Percentiles rank a stretch among this genome's conserved stretches.
Evolutionary conservation across 37 sponge, comb jelly and placozoan genomes (phyloP).

Genomic region (Aplysina aerophoba): DNA sequence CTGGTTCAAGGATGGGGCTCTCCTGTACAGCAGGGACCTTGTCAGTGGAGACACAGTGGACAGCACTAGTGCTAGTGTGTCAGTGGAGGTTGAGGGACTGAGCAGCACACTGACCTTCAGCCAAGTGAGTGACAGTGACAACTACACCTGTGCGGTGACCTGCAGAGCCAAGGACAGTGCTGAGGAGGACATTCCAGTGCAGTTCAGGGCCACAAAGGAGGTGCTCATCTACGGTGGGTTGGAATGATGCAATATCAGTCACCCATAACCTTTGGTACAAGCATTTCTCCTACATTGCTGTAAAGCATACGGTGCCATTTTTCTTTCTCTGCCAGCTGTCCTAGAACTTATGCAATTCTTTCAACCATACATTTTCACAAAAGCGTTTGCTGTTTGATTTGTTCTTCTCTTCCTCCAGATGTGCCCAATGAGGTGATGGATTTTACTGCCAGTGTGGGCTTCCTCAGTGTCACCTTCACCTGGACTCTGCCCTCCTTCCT

Average conservation of each 20-base stretch:
- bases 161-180: neutral
- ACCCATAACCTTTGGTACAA: no score
- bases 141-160: constrained; percentile 27
- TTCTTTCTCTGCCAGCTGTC: no score
- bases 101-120: constrained; percentile 6
- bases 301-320: no score
- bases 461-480: neutral
- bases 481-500: neutral
- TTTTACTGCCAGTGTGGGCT: neutral
- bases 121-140: neutral
- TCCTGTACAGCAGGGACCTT: neutral
- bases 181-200: neutral
- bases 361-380: no score
- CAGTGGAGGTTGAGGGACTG: no score
- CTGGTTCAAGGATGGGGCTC: constrained; percentile 17
- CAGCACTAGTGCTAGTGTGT: neutral
- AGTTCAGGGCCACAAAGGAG: neutral
- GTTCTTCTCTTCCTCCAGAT: neutral
- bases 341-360: no score
- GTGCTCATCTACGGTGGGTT: constrained; percentile 16
- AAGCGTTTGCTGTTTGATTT: no score
- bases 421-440: neutral
- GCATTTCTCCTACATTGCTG: no score
- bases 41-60: neutral
- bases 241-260: neutral